Evolutionary conservation across 2,888 invertebrate genomes (phyloP), one percentile per base, ranked within the genome.

Genomic region (Liposcelis brunnea): DNA sequence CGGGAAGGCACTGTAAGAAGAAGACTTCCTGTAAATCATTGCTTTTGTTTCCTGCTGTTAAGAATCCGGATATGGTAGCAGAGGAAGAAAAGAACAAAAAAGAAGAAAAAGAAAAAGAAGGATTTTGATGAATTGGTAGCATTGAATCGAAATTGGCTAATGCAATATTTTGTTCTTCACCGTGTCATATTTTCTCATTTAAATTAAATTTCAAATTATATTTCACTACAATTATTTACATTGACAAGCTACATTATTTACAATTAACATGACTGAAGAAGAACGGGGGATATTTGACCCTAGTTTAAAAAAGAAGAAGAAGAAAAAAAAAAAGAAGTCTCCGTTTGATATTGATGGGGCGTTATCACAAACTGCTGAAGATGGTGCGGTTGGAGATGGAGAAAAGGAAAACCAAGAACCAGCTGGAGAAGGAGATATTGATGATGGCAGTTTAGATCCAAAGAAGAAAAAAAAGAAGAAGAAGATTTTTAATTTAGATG

Each of bases 281-380:
- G 51, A 51, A 16, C 45, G 49, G n/a, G n/a, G n/a, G 46, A 75
- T 83, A 57, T 89, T 90, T 63, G 91, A 93, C 67, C 84, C 87
- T 19, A 76, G 79, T 52, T 63, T 89, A 54, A 69, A 73, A 53
- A 75, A 74, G 55, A 91, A 91, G 69, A 93, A 91, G 66, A n/a
- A n/a, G n/a, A n/a, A n/a, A n/a, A 93, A 91, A 69, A 93, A 90
- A 70, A 87, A 86, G 80, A 91, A 89, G 83, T 87, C 83, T 57
- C 78, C 83, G 21, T 91, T 93, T 59, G 91, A 91, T 62, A 71
- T 90, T 54, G 90, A 91, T 62, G 80, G 86, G 31, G 84, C 81
- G 36, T 66, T 85, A 50, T 6, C 40, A 18, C 16, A 40, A 10
- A 19, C 40, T 5, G 81, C 78, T 14, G 74, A 72, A 53, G 72